These are phyloP conservation scores for Probaryconus sp. DNA, from an alignment of 1,140 invertebrate genomes.

Conservation along the genomic window DNA sequence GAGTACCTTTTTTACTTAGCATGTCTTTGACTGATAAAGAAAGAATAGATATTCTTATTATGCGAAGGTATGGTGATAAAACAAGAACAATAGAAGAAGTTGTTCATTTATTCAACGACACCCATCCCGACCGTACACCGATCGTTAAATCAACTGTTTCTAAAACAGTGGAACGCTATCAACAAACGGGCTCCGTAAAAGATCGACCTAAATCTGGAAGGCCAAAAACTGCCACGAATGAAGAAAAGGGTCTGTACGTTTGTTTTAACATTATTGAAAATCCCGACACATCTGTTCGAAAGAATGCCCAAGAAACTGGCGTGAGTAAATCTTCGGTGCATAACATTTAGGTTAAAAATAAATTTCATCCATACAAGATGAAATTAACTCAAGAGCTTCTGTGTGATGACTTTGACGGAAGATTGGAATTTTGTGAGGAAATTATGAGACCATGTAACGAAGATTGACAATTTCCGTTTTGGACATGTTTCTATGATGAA, in stretches of 20 bases:
- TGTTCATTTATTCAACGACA: neutral
- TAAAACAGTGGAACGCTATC: conserved; percentile 1
- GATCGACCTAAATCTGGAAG: neutral
- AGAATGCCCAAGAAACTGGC: neutral
- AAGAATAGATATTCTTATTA: neutral
- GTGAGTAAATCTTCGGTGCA: conserved; percentile 3
- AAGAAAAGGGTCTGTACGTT: neutral
- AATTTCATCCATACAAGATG: conserved; percentile 45
- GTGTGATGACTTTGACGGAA: conserved; percentile 40
- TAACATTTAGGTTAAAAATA: conserved; percentile 27
- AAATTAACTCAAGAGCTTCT: conserved; percentile 34
- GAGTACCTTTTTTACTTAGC: no score
- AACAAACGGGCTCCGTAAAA: neutral
- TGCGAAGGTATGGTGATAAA: neutral
- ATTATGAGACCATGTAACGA: conserved; percentile 45
- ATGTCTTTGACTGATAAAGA: no score
- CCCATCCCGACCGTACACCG: neutral
- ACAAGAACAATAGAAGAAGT: neutral
- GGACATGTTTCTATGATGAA: conserved; percentile 57
- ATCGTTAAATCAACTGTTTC: conserved; percentile 8
- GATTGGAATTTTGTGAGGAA: conserved; percentile 35
- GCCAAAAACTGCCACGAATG: neutral
- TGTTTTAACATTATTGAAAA: conserved; percentile 9
- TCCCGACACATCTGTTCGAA: neutral
- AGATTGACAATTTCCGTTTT: conserved; percentile 44